A percentile compares a stretch with the other conserved stretches of the same genome.
Evolutionary conservation across 2,888 invertebrate genomes (phyloP).

Genomic region (Anarsia innoxiella): DNA sequence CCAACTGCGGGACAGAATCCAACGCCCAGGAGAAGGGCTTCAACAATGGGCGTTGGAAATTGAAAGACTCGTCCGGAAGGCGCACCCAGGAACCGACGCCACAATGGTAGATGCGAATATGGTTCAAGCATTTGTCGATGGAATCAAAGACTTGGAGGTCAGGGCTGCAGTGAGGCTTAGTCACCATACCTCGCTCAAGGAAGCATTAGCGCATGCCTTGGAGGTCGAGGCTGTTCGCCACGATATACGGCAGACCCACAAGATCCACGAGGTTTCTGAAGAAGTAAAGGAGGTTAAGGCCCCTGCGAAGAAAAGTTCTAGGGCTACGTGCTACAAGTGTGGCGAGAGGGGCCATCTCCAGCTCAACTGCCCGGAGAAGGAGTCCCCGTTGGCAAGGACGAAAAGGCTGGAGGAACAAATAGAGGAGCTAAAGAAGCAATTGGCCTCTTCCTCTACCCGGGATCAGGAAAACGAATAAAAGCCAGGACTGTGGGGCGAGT

Average conservation of each 20-base stretch:
- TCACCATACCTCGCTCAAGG: background rate
- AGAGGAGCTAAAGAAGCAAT: background rate
- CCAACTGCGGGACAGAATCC: conserved; percentile 8
- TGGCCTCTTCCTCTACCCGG: background rate
- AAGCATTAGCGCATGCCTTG: background rate
- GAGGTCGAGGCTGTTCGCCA: background rate
- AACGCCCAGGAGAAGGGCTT: background rate
- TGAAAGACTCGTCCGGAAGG: background rate
- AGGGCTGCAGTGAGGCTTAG: background rate
- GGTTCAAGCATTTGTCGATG: background rate
- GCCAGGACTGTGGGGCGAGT: conserved; percentile 1
- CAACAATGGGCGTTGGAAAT: conserved; percentile 1
- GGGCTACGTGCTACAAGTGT: background rate
- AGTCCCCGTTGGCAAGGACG: too few species aligned
- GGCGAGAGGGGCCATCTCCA: background rate
- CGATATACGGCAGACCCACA: background rate
- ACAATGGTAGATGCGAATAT: background rate
- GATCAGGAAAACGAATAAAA: background rate
- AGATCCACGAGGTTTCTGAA: background rate
- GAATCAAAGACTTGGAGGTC: conserved; percentile 1
- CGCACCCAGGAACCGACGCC: background rate
- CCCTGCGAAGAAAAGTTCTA: background rate
- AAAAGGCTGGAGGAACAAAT: too few species aligned
- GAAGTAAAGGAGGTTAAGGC: background rate
- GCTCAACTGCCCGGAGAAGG: background rate